A percentile compares a stretch with the other conserved stretches of the same genome.
These are phyloP conservation scores for Drosophila willistoni DNA, from an alignment of 1,140 invertebrate genomes.

Conservation along the genomic window DNA sequence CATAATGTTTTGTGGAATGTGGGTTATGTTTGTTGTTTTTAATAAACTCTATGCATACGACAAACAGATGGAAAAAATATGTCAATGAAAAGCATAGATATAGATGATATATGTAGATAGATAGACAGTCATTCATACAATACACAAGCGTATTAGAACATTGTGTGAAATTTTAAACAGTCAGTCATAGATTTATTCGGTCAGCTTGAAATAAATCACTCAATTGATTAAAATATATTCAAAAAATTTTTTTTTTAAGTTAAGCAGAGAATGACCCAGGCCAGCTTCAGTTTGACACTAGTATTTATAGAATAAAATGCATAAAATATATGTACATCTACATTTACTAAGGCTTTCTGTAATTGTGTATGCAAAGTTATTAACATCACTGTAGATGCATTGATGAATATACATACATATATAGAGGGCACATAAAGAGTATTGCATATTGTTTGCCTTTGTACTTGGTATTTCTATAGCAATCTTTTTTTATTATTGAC, in stretches of 20 bases:
- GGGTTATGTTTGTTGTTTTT: conserved; percentile 50
- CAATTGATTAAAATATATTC: too few relatives aligned
- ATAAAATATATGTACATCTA: too few relatives aligned
- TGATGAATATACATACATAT: conserved; percentile 22
- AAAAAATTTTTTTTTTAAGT: too few relatives aligned
- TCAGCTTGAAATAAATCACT: neutral
- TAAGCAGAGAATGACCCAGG: too few relatives aligned
- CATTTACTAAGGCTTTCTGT: too few relatives aligned
- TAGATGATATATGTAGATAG: conserved; percentile 9
- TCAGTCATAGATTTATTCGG: conserved; percentile 13
- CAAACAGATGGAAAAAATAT: conserved; percentile 41
- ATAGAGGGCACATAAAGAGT: conserved; percentile 4
- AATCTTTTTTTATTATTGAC: conserved; percentile 16
- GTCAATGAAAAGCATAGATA: conserved; percentile 44
- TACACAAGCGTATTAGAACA: conserved; percentile 58
- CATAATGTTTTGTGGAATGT: conserved; percentile 44
- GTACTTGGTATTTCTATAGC: conserved; percentile 17
- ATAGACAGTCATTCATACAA: neutral
- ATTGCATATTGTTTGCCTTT: conserved; percentile 24
- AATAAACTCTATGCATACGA: conserved; percentile 32
- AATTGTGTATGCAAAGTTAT: neutral
- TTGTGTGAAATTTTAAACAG: conserved; percentile 25
- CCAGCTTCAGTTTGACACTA: too few relatives aligned
- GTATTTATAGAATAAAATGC: too few relatives aligned
- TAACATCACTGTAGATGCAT: conserved; percentile 34